Evolutionary conservation across 2,113 vertebrate species (phyloP).

Genomic region (Redunca redunca): DNA sequence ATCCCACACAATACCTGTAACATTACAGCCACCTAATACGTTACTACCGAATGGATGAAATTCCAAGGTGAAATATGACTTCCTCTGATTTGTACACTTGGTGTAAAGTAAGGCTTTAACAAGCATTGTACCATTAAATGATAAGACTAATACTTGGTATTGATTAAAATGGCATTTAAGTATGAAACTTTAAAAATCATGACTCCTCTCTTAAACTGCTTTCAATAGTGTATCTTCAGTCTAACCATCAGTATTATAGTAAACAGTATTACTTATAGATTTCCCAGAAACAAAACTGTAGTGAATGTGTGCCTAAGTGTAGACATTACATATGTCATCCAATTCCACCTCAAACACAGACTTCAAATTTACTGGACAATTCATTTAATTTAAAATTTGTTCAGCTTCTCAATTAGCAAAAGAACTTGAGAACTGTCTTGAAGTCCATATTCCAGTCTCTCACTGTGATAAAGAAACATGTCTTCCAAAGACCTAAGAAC

Average conservation of each 20-base stretch:
- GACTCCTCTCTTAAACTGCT: background rate
- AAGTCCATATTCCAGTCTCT: background rate
- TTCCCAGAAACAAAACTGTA: slow-evolving; percentile 12
- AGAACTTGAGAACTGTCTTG: background rate
- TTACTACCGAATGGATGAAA: background rate
- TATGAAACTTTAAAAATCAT: background rate
- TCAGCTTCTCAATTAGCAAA: background rate
- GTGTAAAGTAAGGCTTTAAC: background rate
- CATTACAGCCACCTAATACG: background rate
- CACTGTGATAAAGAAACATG: background rate
- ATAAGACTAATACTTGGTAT: background rate
- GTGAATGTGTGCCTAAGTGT: background rate
- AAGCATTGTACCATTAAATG: background rate
- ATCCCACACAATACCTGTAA: background rate
- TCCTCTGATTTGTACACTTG: background rate
- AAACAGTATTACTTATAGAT: background rate
- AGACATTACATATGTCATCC: background rate
- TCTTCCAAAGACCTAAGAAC: background rate
- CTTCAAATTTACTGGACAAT: background rate
- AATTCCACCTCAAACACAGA: background rate
- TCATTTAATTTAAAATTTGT: background rate
- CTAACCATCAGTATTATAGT: background rate
- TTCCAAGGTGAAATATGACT: background rate
- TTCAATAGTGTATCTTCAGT: background rate
- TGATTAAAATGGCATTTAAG: background rate